Conservation (phyloP, 2,888 invertebrate species). For the Sisyra nigra region DNA sequence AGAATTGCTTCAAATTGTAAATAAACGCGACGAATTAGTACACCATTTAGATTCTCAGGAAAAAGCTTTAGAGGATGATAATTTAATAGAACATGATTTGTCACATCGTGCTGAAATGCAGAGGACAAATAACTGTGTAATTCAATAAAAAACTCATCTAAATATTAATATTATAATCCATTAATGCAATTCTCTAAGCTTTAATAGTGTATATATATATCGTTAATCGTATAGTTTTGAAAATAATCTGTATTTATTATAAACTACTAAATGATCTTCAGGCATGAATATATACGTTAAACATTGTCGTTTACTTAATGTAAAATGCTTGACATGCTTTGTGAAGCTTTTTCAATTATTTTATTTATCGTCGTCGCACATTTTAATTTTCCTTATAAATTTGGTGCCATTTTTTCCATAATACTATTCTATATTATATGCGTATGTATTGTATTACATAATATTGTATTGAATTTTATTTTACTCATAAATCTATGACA, state of each 20-base stretch:
- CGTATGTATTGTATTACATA: too few species aligned
- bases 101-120: conserved; percentile 64
- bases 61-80: conserved; percentile 86
- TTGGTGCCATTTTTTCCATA: too few species aligned
- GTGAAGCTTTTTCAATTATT: too few species aligned
- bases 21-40: conserved; percentile 88
- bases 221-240: conserved; percentile 24
- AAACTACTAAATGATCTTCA: not conserved
- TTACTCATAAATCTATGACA: too few species aligned
- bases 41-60: conserved; percentile 93
- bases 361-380: too few species aligned
- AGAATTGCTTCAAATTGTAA: conserved; percentile 82
- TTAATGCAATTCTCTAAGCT: not conserved
- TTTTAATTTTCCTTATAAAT: too few species aligned
- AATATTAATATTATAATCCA: not conserved
- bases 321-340: too few species aligned
- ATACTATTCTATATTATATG: too few species aligned
- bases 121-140: conserved; percentile 72
- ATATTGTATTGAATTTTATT: too few species aligned
- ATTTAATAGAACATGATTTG: conserved; percentile 73
- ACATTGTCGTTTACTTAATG: too few species aligned
- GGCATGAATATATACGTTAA: too few species aligned
- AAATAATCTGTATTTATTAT: not conserved
- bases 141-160: conserved; percentile 42
- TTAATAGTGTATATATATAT: conserved; percentile 14